Percentiles rank a stretch among this genome's conserved stretches.
Conservation (phyloP, 2,888 invertebrate genomes). For the Xestia xanthographa region DNA sequence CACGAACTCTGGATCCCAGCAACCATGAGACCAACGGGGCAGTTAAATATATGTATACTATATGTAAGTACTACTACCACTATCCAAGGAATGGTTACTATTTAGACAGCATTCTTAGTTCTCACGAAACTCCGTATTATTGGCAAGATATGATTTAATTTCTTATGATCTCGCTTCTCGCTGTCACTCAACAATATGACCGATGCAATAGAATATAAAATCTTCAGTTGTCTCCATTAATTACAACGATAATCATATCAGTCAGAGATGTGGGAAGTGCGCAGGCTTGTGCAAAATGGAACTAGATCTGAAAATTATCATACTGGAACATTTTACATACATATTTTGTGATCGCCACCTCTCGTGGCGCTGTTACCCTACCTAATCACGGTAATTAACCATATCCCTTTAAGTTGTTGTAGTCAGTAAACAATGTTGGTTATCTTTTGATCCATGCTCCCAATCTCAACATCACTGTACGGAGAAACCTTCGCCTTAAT, state of each 20-base stretch:
- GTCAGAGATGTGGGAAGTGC: neutral
- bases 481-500: conserved; percentile 15
- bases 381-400: neutral
- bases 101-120: neutral
- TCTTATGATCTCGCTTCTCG: neutral
- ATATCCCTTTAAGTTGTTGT: conserved; percentile 28
- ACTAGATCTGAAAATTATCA: neutral
- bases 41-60: neutral
- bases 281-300: neutral
- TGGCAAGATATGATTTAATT: neutral
- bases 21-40: neutral
- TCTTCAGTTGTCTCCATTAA: neutral
- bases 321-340: neutral
- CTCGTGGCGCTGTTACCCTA: neutral
- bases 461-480: conserved; percentile 27
- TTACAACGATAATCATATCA: neutral
- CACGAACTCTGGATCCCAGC: neutral
- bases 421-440: conserved; percentile 7
- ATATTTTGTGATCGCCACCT: neutral
- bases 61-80: neutral
- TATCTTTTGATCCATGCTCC: conserved; percentile 49
- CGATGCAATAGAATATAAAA: neutral
- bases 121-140: neutral
- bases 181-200: neutral
- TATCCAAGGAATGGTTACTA: neutral